Base-by-base conservation (phyloP, 2,797 vertebrate genomes). In the Myiothlypis chrysogaster region DNA sequence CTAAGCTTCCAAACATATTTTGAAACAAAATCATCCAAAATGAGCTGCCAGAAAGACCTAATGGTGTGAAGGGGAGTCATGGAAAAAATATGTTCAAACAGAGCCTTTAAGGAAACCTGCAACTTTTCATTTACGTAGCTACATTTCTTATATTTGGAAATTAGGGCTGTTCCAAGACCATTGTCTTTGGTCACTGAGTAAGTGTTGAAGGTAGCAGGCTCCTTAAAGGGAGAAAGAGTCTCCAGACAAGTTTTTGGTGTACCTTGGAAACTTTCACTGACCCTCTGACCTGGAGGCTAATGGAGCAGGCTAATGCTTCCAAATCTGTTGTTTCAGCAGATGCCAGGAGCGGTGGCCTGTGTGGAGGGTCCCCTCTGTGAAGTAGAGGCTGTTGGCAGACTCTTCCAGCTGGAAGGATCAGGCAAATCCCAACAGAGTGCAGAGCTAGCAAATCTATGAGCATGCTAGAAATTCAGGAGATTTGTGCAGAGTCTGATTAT, bases 1-100 rank as follows among this genome's bases (percentile, higher is more conserved):
- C 83, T 94, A 92, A 93, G 65, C 68, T 90, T 93, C 84, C 81
- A 91, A 95, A 94, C 55, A 85, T 89, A 89, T 80, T 96, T 92
- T 91, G 83, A 93, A 96, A 93, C 59, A 88, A 88, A 91, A 83
- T 70, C 6, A 85, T 90, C 59, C 59, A 87, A 90, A 91, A 86
- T 59, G 39, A 94, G 53, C 89, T 91, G 37, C n/a, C 80, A 94
- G 90, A 53, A 90, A 88, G 83, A 89, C 47, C 70, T 64, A 92
- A 46, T 88, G 52, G 44, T 87, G 49, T 93, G 69, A 87, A 49
- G 63, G 34, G 49, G 23, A 87, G 9, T 77, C 12, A 39, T 34
- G 60, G 77, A 82, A 90, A 88, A 96, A 79, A 43, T 55, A 41
- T 10, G 9, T 72, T 85, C 52, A 66, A 92, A 57, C 10, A 88